Base-by-base conservation (phyloP, 1,140 invertebrate genomes). In the Heliconius hewitsoni region DNA sequence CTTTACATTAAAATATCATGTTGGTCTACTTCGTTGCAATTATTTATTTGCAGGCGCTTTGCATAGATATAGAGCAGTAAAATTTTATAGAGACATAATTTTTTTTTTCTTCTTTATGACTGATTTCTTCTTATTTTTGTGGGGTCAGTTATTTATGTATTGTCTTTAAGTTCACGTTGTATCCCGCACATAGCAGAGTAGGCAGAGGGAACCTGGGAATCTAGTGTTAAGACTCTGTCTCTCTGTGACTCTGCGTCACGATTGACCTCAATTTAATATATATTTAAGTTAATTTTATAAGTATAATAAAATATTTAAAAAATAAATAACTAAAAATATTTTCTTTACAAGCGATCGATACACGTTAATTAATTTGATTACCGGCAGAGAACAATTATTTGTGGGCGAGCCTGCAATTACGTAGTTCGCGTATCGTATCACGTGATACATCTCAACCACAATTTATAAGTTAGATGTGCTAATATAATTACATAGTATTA, bases 371-470 rank as follows among this genome's bases (percentile, higher is more conserved):
- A 55, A 39, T 71, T 71, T 79, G 46, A 79, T 79, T 79, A 74
- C 73, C 73, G 73, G 70, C 80, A 71, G 13, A 74, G 11, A 73
- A 60, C 52, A 77, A 74, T 74, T 30, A 66, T 76, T n/a, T 46
- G 57, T 73, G 50, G 73, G 76, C 71, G 57, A 60, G 76, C 39
- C 46, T 73, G 23, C 30, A 75, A 81, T 81, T 81, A 78, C 50
- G 72, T 23, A 71, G 57, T 74, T 74, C 78, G 76, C 60, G 70
- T 78, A 78, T 73, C 46, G 60, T 27, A 3, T 52, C 18, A 52
- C 55, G n/a, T 60, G n/a, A 9, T 23, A 60, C n/a, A 60, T 60
- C 60, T 66, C 60, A 30, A 16, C 11, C 60, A 30, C 55, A 11
- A n/a, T 60, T 60, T 60, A 60, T 60, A 60, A 60, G n/a, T 2